phyloP scores from a whole-genome alignment of 2,113 vertebrate genomes.

The Centropristis striata region DNA sequence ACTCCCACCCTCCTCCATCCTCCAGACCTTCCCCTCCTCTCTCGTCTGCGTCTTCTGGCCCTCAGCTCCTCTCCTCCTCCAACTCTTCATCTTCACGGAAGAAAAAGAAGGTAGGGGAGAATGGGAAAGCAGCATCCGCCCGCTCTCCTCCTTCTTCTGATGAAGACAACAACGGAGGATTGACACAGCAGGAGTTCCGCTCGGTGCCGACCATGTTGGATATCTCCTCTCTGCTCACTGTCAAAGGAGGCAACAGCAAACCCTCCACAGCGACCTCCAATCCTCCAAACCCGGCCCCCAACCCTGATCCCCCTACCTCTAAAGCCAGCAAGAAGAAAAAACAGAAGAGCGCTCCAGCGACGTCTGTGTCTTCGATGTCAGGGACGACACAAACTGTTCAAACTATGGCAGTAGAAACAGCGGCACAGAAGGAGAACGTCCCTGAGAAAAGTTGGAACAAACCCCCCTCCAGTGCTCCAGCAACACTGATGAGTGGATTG shows the following conservation, averaged over 20 bases:
- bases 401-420: neutral
- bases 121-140: conserved; percentile 73
- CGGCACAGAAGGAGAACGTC: conserved; percentile 82
- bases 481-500: conserved; percentile 66
- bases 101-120: conserved; percentile 85
- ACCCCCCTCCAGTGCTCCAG: neutral
- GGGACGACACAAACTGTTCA: neutral
- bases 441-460: conserved; percentile 82
- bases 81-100: conserved; percentile 70
- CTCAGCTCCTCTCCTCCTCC: conserved; percentile 71
- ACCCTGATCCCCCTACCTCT: conserved; percentile 69
- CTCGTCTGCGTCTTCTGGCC: conserved; percentile 51
- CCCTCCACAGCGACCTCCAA: conserved; percentile 62
- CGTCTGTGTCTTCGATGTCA: neutral
- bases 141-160: conserved; percentile 70
- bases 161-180: conserved; percentile 81
- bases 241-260: conserved; percentile 76
- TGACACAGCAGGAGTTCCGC: conserved; percentile 88
- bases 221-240: conserved; percentile 90
- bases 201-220: conserved; percentile 89
- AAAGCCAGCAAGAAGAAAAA: conserved; percentile 93
- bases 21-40: conserved; percentile 58
- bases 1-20: conserved; percentile 66
- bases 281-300: conserved; percentile 46
- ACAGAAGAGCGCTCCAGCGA: conserved; percentile 66